These are phyloP conservation scores for Pterocles orientalis DNA, from an alignment of 2,113 vertebrate genomes.

Conservation along the genomic window DNA sequence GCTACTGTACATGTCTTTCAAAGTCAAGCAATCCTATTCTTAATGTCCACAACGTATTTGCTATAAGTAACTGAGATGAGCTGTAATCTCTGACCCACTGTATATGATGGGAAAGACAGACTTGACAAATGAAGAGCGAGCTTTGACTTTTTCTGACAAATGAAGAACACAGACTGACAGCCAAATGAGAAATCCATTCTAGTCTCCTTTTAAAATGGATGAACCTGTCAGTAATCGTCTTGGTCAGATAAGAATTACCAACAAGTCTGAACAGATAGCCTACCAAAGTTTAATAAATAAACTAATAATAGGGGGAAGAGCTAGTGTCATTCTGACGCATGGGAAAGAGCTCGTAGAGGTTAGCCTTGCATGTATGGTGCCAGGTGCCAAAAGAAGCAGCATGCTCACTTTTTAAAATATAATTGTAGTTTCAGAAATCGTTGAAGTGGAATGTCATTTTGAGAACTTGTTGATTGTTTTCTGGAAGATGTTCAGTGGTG, in stretches of 20 bases:
- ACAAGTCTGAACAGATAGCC: constrained; percentile 33
- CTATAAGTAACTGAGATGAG: constrained; percentile 43
- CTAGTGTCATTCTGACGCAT: neutral
- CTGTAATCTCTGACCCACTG: constrained; percentile 27
- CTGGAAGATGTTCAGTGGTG: accelerated
- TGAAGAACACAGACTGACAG: constrained; percentile 51
- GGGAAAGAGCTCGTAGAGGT: neutral
- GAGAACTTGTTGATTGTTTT: neutral
- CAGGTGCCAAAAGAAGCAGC: neutral
- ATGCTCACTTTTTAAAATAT: neutral
- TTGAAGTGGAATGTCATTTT: neutral
- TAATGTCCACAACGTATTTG: neutral
- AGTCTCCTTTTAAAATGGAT: constrained; percentile 52
- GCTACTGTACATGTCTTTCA: neutral
- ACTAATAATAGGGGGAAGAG: neutral
- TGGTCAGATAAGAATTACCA: constrained; percentile 51
- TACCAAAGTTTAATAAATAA: constrained; percentile 50
- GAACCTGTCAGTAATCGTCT: constrained; percentile 56
- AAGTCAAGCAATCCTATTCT: constrained; percentile 2
- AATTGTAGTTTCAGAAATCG: neutral
- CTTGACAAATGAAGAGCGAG: constrained; percentile 61
- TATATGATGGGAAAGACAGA: constrained; percentile 35
- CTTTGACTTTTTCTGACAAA: constrained; percentile 50
- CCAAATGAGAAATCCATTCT: constrained; percentile 63
- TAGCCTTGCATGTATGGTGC: neutral